A percentile compares a stretch with the other conserved stretches of the same genome.
Evolutionary conservation across 37 sponge, comb jelly and placozoan genomes (phyloP).

Genomic region (Corticium candelabrum): DNA sequence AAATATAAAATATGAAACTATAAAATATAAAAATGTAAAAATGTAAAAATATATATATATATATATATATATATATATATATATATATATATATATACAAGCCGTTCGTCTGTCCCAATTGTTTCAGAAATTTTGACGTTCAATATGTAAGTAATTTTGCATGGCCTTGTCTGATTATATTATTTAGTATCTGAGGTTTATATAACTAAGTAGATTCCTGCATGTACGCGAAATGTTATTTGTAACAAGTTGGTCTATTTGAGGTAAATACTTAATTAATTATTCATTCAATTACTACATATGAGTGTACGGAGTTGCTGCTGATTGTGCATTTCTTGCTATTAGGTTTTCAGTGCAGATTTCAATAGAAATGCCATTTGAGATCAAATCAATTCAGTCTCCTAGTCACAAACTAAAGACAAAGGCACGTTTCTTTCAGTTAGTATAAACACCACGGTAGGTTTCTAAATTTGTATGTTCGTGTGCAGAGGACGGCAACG

Average conservation of each 20-base stretch:
- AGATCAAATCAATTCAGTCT: slow-evolving; percentile 67
- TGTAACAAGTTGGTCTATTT: too few species aligned
- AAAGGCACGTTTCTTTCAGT: slow-evolving; percentile 38
- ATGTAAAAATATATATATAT: too few species aligned
- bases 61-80: too few species aligned
- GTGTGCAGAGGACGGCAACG: slow-evolving; percentile 69
- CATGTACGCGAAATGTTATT: not conserved
- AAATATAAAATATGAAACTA: too few species aligned
- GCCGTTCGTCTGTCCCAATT: slow-evolving; percentile 57
- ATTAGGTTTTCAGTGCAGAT: slow-evolving; percentile 66
- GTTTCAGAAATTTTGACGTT: too few species aligned
- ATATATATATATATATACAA: too few species aligned
- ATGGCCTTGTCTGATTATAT: too few species aligned
- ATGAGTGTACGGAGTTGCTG: not conserved
- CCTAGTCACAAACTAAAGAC: slow-evolving; percentile 78
- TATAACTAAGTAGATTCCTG: not conserved
- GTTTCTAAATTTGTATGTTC: not conserved
- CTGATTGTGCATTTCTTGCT: not conserved
- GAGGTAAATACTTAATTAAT: too few species aligned
- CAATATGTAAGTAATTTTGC: too few species aligned
- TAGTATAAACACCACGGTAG: not conserved
- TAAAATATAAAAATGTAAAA: too few species aligned
- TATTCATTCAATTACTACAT: too few species aligned
- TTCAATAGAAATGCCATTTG: slow-evolving; percentile 91
- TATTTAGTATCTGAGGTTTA: too few species aligned